Conservation (phyloP, 2,888 invertebrate species). For the Acrobasis suavella region DNA sequence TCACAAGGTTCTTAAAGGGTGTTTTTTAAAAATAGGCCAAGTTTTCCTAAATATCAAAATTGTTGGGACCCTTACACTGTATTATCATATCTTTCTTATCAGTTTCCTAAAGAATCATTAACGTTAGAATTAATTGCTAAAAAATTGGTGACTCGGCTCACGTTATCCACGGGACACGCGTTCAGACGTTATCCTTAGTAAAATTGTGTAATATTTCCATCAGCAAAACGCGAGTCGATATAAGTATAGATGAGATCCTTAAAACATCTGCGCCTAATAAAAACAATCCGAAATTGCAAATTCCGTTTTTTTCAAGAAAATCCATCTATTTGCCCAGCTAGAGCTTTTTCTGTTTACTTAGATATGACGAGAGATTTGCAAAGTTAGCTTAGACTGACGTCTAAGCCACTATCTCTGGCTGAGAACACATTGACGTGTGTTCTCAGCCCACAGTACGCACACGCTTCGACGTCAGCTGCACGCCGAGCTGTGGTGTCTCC, state of each 20-base stretch:
- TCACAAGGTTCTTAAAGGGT: conserved; percentile 12
- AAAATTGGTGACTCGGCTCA: conserved; percentile 25
- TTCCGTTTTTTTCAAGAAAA: conserved; percentile 28
- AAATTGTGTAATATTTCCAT: conserved; percentile 19
- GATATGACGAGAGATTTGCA: neutral
- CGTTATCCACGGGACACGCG: too few species aligned
- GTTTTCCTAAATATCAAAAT: conserved; percentile 13
- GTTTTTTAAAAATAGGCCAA: conserved; percentile 13
- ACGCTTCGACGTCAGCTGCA: conserved; percentile 29
- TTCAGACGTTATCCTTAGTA: conserved; percentile 27
- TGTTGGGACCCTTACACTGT: conserved; percentile 22
- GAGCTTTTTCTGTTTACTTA: conserved; percentile 15
- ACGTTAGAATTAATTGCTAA: conserved; percentile 10
- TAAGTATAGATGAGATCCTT: conserved; percentile 21
- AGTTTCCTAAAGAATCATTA: conserved; percentile 7
- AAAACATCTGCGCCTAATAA: conserved; percentile 22
- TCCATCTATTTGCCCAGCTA: conserved; percentile 27
- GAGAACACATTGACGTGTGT: too few species aligned
- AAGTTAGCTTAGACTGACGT: conserved; percentile 10
- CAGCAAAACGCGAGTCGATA: conserved; percentile 4
- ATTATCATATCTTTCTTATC: conserved; percentile 5
- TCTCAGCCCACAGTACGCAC: too few species aligned
- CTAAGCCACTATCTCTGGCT: too few species aligned
- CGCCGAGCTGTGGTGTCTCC: conserved; percentile 3
- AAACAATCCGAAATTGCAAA: conserved; percentile 2